Evolutionary conservation across 2,888 invertebrate genomes (phyloP).

Genomic region (Geotrupes spiniger): DNA sequence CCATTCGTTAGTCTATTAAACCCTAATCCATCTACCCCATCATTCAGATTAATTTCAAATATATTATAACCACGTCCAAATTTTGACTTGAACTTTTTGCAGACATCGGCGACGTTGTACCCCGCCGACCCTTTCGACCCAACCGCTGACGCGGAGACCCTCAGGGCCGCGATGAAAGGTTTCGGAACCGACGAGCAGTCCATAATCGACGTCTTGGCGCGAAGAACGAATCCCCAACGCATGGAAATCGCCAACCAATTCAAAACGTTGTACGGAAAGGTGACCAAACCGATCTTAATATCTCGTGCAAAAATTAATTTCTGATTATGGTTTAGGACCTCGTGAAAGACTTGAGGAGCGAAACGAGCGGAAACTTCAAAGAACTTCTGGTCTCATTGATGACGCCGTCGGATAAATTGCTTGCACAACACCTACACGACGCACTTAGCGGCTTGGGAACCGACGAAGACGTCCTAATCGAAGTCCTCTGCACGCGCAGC

Average conservation of each 20-base stretch:
- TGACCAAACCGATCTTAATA: conserved; percentile 59
- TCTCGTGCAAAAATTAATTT: not conserved
- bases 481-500: conserved; percentile 82
- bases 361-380: conserved; percentile 84
- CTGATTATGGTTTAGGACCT: conserved; percentile 56
- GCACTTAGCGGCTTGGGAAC: conserved; percentile 93
- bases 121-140: conserved; percentile 76
- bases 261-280: conserved; percentile 86
- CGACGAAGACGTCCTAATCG: conserved; percentile 82
- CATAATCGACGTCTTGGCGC: conserved; percentile 79
- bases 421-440: conserved; percentile 76
- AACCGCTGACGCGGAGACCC: conserved; percentile 72
- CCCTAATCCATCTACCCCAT: no score
- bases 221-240: conserved; percentile 81
- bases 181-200: conserved; percentile 89
- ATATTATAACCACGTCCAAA: no score
- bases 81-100: no score
- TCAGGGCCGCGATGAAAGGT: conserved; percentile 91
- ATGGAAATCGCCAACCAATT: conserved; percentile 77
- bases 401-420: conserved; percentile 72
- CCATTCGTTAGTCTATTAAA: no score
- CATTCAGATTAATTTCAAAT: no score
- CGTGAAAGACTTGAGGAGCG: conserved; percentile 79
- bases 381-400: conserved; percentile 69
- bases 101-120: conserved; percentile 74